Percentiles rank a stretch among this genome's conserved stretches.
Conservation (phyloP, 2,113 vertebrate genomes). For the Pseudopipra pipra region DNA sequence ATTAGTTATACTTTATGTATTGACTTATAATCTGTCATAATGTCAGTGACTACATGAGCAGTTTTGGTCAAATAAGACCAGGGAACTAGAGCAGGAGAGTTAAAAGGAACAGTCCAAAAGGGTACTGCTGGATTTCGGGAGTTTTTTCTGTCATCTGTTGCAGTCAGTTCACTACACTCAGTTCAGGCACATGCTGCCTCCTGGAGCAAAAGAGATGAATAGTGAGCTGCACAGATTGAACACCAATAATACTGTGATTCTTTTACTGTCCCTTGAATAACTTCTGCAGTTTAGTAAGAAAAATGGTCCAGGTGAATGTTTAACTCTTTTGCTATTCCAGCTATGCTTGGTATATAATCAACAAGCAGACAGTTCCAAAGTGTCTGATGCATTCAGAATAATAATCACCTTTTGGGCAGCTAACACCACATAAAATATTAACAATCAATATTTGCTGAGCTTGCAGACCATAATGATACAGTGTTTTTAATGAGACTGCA, state of each 20-base stretch:
- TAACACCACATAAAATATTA: constrained; percentile 40
- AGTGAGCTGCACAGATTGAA: background rate
- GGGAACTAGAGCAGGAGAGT: background rate
- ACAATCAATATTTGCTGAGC: background rate
- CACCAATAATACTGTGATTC: background rate
- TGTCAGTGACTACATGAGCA: background rate
- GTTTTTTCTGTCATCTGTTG: constrained; percentile 5
- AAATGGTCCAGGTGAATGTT: background rate
- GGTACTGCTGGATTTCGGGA: background rate
- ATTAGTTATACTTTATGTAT: background rate
- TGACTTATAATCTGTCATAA: background rate
- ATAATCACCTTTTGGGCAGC: constrained; percentile 13
- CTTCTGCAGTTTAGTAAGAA: background rate
- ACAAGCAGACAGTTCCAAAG: background rate
- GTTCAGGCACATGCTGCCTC: constrained; percentile 38
- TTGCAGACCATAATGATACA: background rate
- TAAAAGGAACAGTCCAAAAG: background rate
- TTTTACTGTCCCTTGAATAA: background rate
- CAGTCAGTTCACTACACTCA: constrained; percentile 20
- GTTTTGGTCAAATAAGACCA: background rate
- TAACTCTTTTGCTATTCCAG: background rate
- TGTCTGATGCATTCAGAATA: background rate
- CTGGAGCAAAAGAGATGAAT: constrained; percentile 51
- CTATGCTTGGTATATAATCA: background rate
- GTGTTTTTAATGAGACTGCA: background rate